phyloP scores from a whole-genome alignment of 2,888 invertebrate genomes.

The Hipparchia sbordonii region DNA sequence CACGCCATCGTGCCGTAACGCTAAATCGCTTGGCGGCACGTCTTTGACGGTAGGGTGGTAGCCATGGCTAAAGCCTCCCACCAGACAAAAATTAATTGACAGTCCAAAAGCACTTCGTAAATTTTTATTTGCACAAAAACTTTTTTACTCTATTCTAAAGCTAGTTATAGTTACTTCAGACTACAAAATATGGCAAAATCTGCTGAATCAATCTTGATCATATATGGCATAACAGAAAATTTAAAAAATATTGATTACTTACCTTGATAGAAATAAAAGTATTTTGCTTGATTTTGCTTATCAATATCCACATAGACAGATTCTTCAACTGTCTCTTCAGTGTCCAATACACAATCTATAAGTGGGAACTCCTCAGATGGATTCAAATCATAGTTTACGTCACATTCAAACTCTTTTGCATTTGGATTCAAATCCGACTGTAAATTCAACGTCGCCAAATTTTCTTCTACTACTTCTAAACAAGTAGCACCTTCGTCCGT shows the following conservation, averaged over 20 bases:
- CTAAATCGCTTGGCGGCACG: no score
- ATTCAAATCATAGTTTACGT: slow-evolving; percentile 48
- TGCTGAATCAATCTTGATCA: no score
- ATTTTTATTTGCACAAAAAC: no score
- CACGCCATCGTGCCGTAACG: no score
- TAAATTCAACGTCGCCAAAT: slow-evolving; percentile 52
- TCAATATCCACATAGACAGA: slow-evolving; percentile 60
- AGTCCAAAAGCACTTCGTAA: no score
- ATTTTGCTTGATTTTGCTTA: slow-evolving; percentile 79
- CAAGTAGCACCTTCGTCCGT: slow-evolving; percentile 68
- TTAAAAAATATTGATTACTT: slow-evolving; percentile 33
- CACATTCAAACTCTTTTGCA: slow-evolving; percentile 60
- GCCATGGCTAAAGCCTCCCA: no score
- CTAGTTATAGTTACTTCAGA: no score
- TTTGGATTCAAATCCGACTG: slow-evolving; percentile 67
- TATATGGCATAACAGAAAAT: no score
- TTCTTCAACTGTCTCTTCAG: slow-evolving; percentile 49
- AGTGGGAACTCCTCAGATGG: slow-evolving; percentile 60
- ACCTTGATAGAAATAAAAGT: slow-evolving; percentile 94
- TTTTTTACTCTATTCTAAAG: no score
- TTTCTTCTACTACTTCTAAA: slow-evolving; percentile 55
- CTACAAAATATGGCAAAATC: no score
- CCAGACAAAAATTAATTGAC: no score
- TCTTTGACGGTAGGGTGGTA: no score
- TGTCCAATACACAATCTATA: slow-evolving; percentile 50